A percentile compares a stretch with the other conserved stretches of the same genome.
These are phyloP conservation scores for Nysson spinosus DNA, from an alignment of 2,888 invertebrate species.

Conservation along the genomic window DNA sequence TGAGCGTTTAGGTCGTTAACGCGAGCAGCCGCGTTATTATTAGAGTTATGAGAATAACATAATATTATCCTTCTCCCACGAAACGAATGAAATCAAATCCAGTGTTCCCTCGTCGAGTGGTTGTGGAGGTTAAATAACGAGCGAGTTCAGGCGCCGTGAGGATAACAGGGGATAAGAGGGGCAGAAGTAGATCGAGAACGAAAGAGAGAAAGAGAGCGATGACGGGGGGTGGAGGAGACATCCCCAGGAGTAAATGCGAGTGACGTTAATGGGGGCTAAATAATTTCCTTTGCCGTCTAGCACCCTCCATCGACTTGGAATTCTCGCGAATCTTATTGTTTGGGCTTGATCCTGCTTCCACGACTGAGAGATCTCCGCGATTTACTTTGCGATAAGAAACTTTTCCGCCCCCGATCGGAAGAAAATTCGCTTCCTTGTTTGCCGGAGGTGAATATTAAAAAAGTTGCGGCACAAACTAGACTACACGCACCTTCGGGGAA, in stretches of 20 bases:
- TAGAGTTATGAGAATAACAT: constrained; percentile 55
- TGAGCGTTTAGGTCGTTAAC: constrained; percentile 53
- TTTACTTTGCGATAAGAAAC: constrained; percentile 16
- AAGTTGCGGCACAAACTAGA: no score
- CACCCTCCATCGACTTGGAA: constrained; percentile 50
- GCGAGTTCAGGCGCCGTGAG: constrained; percentile 39
- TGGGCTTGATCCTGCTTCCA: constrained; percentile 13
- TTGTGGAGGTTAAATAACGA: constrained; percentile 65
- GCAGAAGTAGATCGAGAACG: neutral
- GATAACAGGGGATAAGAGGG: constrained; percentile 11
- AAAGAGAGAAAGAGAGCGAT: constrained; percentile 8
- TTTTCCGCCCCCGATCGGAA: constrained; percentile 22
- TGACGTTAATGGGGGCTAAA: constrained; percentile 74
- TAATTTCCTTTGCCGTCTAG: constrained; percentile 70
- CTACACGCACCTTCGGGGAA: no score
- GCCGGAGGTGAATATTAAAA: constrained; percentile 42
- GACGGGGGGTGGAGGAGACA: constrained; percentile 42
- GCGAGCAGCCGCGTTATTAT: constrained; percentile 59
- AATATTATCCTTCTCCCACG: constrained; percentile 59
- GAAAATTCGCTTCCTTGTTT: constrained; percentile 18
- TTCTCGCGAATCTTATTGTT: constrained; percentile 45
- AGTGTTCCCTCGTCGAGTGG: constrained; percentile 45
- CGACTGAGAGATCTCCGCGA: constrained; percentile 15
- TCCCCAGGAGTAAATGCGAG: constrained; percentile 66
- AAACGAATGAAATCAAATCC: constrained; percentile 65